Conservation (phyloP, 2,797 vertebrate genomes). For the Pangasius djambal region DNA sequence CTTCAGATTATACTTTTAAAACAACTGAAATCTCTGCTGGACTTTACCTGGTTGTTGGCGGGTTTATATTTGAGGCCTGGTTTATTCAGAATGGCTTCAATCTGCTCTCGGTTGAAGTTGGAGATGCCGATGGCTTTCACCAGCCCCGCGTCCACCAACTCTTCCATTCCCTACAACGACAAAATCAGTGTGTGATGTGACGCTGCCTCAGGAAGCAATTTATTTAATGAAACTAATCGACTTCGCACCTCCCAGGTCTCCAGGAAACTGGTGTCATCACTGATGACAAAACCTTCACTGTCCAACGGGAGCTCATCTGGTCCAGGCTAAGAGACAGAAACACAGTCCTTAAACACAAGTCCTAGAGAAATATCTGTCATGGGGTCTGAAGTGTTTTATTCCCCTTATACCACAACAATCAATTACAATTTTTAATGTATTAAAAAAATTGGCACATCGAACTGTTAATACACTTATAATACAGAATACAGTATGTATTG, state of each 20-base stretch:
- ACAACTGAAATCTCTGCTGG: neutral
- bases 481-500: too few species aligned
- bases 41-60: constrained; percentile 88
- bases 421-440: too few species aligned
- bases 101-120: constrained; percentile 91
- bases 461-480: too few species aligned
- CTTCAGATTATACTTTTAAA: neutral
- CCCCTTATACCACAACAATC: neutral
- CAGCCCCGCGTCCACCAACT: constrained; percentile 86
- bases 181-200: neutral
- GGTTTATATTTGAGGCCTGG: constrained; percentile 90
- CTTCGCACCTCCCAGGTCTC: constrained; percentile 63
- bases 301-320: constrained; percentile 53
- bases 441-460: too few species aligned
- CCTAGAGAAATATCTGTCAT: neutral
- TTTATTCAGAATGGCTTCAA: constrained; percentile 88
- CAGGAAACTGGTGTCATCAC: constrained; percentile 53
- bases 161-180: constrained; percentile 87
- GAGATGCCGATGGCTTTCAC: constrained; percentile 92
- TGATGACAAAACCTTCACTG: constrained; percentile 53
- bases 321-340: constrained; percentile 52
- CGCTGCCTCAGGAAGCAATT: neutral
- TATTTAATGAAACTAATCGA: neutral
- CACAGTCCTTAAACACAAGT: neutral
- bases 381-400: neutral